A percentile compares a stretch with the other conserved stretches of the same genome.
Evolutionary conservation across 1,140 invertebrate species (phyloP).

Genomic region (Micrasema longulum): DNA sequence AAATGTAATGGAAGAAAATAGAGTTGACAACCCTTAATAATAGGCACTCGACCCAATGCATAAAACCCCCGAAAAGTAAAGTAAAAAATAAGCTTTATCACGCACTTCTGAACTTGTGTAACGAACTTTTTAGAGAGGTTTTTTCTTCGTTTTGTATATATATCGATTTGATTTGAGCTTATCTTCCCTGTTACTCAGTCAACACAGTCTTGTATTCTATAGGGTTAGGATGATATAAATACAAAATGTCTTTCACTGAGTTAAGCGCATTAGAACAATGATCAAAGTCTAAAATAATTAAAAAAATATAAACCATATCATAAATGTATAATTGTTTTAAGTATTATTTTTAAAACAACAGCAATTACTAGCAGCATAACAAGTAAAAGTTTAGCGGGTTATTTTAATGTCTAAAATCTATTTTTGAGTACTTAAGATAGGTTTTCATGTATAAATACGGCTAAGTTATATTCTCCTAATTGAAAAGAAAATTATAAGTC

Average conservation of each 20-base stretch:
- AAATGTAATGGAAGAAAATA: too few relatives aligned
- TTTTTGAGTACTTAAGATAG: too few relatives aligned
- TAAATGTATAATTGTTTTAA: too few relatives aligned
- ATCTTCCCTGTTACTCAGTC: constrained; percentile 38
- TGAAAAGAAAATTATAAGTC: too few relatives aligned
- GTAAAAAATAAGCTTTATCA: constrained; percentile 47
- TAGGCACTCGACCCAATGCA: constrained; percentile 8
- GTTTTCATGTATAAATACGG: too few relatives aligned
- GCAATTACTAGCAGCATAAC: too few relatives aligned
- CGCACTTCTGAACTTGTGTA: constrained; percentile 51
- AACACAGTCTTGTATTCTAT: constrained; percentile 13
- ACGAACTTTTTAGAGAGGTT: constrained; percentile 41
- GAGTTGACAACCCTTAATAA: constrained; percentile 1
- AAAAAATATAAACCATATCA: too few relatives aligned
- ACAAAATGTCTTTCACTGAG: constrained; percentile 8
- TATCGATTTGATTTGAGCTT: constrained; percentile 50
- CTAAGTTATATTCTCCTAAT: too few relatives aligned
- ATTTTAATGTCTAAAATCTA: too few relatives aligned
- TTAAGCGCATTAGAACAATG: background rate
- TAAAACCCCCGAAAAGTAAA: constrained; percentile 24
- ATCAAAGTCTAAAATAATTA: background rate
- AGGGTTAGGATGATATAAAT: constrained; percentile 18
- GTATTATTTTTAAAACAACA: too few relatives aligned
- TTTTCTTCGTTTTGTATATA: constrained; percentile 40
- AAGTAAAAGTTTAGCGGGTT: too few relatives aligned